Base-by-base conservation (phyloP, 2,888 invertebrate species). In the Drosophila pegasa region DNA sequence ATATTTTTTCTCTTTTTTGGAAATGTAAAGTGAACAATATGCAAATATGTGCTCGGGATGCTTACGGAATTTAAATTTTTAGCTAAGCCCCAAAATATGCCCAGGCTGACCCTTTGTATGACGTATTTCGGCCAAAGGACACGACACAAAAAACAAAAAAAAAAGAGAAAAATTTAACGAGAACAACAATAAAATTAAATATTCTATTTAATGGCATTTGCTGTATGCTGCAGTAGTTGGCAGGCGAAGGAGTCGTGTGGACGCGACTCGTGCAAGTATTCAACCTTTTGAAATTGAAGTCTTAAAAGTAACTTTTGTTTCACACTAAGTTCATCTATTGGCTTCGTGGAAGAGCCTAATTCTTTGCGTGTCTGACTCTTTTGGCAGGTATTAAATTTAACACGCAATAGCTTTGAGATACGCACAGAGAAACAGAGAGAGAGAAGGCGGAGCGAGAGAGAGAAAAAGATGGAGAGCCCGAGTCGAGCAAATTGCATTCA, bases 151-250 rank as follows among this genome's bases (percentile, higher is more conserved):
- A 56, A 69, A 77, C 82, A 80, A 87, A 75, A 78, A 87, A 83
- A 87, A n/a, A n/a, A 43, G n/a, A n/a, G n/a, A 43, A 3, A 43
- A 20, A n/a, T n/a, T n/a, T n/a, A n/a, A n/a, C n/a, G n/a, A n/a
- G 1, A n/a, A 27, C 1, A 25, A 43, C 85, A 88, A 88, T 88
- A 84, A 85, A 85, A 85, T 85, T 87, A 85, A 87, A 84, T 87
- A 85, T 85, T 85, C 89, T 70, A 84, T 78, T 88, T 88, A 85
- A 88, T 88, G 87, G 85, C 71, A 50, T 50, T 52, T 68, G 84
- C 68, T 62, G 78, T 57, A 77, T 67, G 65, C 80, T n/a, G n/a
- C 67, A 71, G 79, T 79, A 74, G n/a, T n/a, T n/a, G n/a, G 86
- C 70, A 50, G 56, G 63, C 45, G 3, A 16, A 41, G 31, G 41